Evolutionary conservation across 2,888 invertebrate species (phyloP).

Genomic region (Nomada ruficornis): DNA sequence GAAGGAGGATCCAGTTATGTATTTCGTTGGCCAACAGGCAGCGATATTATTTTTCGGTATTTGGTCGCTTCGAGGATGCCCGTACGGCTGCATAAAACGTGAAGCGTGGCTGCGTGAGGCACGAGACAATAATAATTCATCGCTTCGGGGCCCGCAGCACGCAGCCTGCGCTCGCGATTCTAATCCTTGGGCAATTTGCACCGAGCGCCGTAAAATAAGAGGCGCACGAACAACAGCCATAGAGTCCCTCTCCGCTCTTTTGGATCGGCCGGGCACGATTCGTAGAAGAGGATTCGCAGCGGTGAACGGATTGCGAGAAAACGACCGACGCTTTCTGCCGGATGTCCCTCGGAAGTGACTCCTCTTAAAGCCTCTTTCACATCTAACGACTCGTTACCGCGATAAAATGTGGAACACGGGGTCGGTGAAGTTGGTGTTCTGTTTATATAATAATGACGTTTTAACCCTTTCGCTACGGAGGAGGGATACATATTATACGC

Average conservation of each 20-base stretch:
- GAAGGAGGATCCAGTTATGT: conserved; percentile 53
- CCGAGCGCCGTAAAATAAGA: conserved; percentile 71
- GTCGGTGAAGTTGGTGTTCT: not conserved
- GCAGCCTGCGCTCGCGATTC: conserved; percentile 74
- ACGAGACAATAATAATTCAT: conserved; percentile 78
- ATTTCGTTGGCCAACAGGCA: conserved; percentile 54
- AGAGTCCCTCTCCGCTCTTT: conserved; percentile 50
- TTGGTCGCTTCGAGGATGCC: conserved; percentile 54
- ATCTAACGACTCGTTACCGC: not conserved
- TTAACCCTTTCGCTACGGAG: no score
- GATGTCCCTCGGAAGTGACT: conserved; percentile 49
- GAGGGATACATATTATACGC: no score
- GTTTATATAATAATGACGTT: no score
- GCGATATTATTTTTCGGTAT: conserved; percentile 66
- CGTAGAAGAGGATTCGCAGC: conserved; percentile 58
- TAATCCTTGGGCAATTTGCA: conserved; percentile 75
- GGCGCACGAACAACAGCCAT: conserved; percentile 31
- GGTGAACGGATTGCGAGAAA: conserved; percentile 29
- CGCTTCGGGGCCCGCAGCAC: conserved; percentile 65
- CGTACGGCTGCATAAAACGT: conserved; percentile 53
- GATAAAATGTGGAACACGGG: not conserved
- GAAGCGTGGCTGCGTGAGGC: conserved; percentile 72
- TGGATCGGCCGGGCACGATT: conserved; percentile 55
- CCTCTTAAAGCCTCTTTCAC: conserved; percentile 11
- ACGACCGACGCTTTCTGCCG: conserved; percentile 26